Evolutionary conservation across 2,113 vertebrate species (phyloP).

Genomic region (Callaeas wilsoni): DNA sequence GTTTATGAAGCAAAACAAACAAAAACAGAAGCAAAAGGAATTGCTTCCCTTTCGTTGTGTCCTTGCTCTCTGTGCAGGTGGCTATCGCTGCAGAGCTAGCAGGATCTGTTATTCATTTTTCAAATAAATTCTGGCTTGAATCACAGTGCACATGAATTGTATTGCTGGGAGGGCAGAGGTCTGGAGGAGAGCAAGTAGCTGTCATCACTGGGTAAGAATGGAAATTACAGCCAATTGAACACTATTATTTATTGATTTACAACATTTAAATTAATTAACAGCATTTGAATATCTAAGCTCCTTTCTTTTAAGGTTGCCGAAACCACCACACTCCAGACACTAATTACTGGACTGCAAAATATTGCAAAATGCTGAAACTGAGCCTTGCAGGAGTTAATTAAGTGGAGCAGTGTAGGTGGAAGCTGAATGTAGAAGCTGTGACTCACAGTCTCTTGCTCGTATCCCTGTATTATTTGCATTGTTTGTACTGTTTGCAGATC

Average conservation of each 20-base stretch:
- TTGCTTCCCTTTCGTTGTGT: background rate
- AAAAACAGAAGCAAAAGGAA: too few species aligned
- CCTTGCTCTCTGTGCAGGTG: accelerated
- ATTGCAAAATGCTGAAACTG: background rate
- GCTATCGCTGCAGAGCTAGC: background rate
- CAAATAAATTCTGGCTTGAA: background rate
- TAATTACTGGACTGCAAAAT: background rate
- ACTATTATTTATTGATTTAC: background rate
- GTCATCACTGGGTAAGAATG: background rate
- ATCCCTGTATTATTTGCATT: conserved; percentile 6
- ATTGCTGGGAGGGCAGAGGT: background rate
- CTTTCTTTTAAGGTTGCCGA: background rate
- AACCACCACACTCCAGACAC: background rate
- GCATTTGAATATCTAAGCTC: background rate
- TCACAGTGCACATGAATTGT: background rate
- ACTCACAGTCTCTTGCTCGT: background rate
- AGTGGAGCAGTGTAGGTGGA: conserved; percentile 18
- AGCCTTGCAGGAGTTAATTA: background rate
- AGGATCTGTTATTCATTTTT: background rate
- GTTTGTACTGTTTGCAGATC: background rate
- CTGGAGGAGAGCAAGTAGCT: background rate
- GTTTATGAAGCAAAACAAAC: background rate
- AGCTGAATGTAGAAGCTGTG: background rate
- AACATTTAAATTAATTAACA: background rate
- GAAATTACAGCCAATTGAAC: background rate